phyloP scores from a whole-genome alignment of 2,888 invertebrate species.

The Apamea sordens region DNA sequence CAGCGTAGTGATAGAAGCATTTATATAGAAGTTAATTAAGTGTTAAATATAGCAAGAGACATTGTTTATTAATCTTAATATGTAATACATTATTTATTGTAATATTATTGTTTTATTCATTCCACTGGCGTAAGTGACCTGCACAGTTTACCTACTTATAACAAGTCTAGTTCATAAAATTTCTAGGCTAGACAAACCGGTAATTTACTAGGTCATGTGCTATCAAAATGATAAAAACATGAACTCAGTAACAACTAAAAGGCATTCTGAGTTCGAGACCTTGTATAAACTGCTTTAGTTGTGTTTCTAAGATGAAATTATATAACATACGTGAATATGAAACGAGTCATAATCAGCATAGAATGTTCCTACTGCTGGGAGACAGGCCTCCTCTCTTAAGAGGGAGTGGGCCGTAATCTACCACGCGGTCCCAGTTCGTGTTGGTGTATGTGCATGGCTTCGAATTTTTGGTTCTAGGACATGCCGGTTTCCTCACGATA shows the following conservation, averaged over 20 bases:
- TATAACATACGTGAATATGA: too few relatives aligned
- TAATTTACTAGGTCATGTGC: conserved; percentile 44
- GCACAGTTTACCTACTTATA: conserved; percentile 8
- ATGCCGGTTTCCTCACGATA: too few relatives aligned
- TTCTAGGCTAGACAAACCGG: conserved; percentile 37
- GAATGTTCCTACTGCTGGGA: too few relatives aligned
- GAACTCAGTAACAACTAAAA: conserved; percentile 15
- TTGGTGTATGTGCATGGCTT: too few relatives aligned
- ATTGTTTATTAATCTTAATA: conserved; percentile 45
- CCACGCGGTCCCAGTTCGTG: too few relatives aligned
- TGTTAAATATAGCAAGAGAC: conserved; percentile 48
- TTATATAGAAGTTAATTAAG: conserved; percentile 53
- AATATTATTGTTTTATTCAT: conserved; percentile 41
- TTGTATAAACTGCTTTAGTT: conserved; percentile 7
- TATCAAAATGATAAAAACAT: conserved; percentile 56
- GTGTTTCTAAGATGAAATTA: background rate
- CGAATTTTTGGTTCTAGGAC: too few relatives aligned
- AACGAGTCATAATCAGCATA: too few relatives aligned
- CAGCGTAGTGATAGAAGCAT: conserved; percentile 69
- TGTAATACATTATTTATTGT: conserved; percentile 65
- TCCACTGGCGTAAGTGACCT: background rate
- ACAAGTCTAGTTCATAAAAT: conserved; percentile 40
- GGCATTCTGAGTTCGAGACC: conserved; percentile 16
- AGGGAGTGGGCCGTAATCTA: too few relatives aligned
- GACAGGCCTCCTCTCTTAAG: too few relatives aligned